phyloP scores from a whole-genome alignment of 2,888 invertebrate species.

The Clepsis dumicolana region DNA sequence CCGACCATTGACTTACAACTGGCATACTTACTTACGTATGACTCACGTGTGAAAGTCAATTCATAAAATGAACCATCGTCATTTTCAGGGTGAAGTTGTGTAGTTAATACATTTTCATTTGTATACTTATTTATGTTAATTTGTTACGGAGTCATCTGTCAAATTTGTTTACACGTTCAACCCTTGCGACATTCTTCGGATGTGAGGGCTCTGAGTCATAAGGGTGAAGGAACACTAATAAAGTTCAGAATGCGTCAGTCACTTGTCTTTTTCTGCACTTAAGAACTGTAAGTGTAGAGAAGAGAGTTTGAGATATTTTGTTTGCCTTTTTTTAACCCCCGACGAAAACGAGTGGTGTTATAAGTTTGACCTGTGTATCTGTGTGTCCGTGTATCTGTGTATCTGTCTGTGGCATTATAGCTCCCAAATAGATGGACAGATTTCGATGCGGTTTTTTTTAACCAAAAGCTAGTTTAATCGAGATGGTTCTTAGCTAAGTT shows the following conservation, averaged over 20 bases:
- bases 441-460: too few species aligned
- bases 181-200: constrained; percentile 48
- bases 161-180: constrained; percentile 48
- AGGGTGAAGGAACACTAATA: constrained; percentile 19
- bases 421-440: too few species aligned
- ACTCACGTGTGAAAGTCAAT: constrained; percentile 70
- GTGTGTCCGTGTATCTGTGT: too few species aligned
- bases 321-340: neutral
- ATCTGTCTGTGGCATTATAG: too few species aligned
- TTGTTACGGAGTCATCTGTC: constrained; percentile 45
- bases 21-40: constrained; percentile 73
- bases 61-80: constrained; percentile 49
- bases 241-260: constrained; percentile 29
- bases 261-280: constrained; percentile 4
- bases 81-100: constrained; percentile 30
- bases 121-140: constrained; percentile 18
- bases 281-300: neutral
- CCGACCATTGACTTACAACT: constrained; percentile 65
- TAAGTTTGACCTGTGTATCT: too few species aligned
- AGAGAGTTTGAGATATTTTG: neutral
- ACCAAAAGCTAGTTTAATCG: too few species aligned
- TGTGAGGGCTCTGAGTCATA: constrained; percentile 50
- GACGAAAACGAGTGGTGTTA: too few species aligned
- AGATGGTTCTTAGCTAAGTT: too few species aligned
- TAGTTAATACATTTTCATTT: constrained; percentile 16